Conservation (phyloP, 2,113 vertebrate genomes). For the Progne subis region DNA sequence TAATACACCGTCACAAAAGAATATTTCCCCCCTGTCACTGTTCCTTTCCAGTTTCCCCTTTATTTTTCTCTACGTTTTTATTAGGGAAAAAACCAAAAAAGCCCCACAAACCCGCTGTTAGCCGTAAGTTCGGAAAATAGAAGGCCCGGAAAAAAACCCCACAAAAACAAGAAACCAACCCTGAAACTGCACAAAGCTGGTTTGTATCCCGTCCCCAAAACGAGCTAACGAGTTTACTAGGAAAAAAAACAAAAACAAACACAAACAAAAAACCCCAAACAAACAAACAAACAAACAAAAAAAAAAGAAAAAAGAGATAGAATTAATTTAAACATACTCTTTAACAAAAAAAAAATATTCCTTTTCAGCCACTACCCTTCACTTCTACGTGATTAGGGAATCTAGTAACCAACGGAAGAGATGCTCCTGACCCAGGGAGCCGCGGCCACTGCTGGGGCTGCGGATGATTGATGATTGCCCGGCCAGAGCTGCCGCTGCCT, state of each 20-base stretch:
- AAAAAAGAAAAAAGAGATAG: too few species aligned
- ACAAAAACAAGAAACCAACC: too few species aligned
- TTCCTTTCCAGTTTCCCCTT: neutral
- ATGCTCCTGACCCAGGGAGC: neutral
- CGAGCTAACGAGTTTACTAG: neutral
- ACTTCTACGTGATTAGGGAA: neutral
- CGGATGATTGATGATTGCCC: accelerated
- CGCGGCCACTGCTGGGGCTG: accelerated
- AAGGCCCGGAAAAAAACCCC: accelerated
- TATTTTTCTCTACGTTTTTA: neutral
- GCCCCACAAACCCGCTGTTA: accelerated
- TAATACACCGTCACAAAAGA: neutral
- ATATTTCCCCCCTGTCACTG: neutral
- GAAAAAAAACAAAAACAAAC: too few species aligned
- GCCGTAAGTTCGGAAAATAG: neutral
- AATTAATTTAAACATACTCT: neutral
- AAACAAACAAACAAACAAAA: too few species aligned
- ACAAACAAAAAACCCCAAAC: too few species aligned
- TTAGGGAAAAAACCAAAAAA: neutral
- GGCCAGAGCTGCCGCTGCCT: accelerated
- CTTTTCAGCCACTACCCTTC: neutral
- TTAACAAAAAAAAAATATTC: neutral
- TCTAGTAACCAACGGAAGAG: accelerated
- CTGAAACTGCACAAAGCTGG: neutral
- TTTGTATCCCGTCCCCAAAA: neutral